phyloP scores from a whole-genome alignment of 2,888 invertebrate genomes.

The Epinotia nisella region DNA sequence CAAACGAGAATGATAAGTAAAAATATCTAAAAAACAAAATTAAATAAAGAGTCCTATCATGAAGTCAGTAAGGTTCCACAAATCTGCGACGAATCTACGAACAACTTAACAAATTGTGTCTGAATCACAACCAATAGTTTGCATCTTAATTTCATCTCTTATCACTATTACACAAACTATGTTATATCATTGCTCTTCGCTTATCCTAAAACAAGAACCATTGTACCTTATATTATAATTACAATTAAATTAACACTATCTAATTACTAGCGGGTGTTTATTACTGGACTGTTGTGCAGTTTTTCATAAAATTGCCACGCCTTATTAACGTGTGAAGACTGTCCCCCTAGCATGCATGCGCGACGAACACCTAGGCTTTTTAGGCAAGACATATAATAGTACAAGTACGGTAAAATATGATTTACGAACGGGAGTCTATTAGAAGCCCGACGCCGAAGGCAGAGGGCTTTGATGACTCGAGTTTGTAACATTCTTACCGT shows the following conservation, averaged over 20 bases:
- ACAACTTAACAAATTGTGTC: slow-evolving; percentile 85
- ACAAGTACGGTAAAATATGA: too few species aligned
- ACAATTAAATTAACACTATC: slow-evolving; percentile 83
- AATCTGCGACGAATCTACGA: slow-evolving; percentile 76
- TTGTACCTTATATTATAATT: slow-evolving; percentile 82
- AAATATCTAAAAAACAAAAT: slow-evolving; percentile 71
- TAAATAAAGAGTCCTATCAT: slow-evolving; percentile 70
- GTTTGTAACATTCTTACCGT: too few species aligned
- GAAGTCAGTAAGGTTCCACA: slow-evolving; percentile 74
- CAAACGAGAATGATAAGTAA: slow-evolving; percentile 83
- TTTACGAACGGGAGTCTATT: too few species aligned
- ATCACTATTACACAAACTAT: slow-evolving; percentile 84
- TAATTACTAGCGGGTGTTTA: slow-evolving; percentile 81
- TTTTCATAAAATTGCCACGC: slow-evolving; percentile 65
- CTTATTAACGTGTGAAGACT: slow-evolving; percentile 42
- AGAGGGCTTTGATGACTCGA: too few species aligned
- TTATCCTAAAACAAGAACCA: slow-evolving; percentile 84
- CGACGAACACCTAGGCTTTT: neutral
- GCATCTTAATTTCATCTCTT: slow-evolving; percentile 83
- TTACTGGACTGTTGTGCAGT: slow-evolving; percentile 77
- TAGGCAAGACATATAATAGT: slow-evolving; percentile 9
- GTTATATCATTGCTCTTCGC: slow-evolving; percentile 84
- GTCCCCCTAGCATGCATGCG: slow-evolving; percentile 30
- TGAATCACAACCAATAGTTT: slow-evolving; percentile 85
- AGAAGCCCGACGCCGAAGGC: too few species aligned